phyloP scores from a whole-genome alignment of 2,797 vertebrate species.

The Petrocephalus schoutedeni region DNA sequence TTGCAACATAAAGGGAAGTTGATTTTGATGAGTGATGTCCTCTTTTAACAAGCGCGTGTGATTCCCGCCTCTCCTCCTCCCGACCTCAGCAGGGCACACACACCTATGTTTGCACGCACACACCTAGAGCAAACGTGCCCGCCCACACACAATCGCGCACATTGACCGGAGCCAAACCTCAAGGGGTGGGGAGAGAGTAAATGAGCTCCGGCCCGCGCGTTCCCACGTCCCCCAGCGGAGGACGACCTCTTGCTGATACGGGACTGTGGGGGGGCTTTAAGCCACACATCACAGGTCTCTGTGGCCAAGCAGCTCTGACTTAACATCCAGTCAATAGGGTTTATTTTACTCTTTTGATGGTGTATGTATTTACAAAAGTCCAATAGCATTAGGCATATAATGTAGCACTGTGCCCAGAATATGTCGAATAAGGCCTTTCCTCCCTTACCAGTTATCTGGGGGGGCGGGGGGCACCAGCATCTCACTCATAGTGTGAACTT shows the following conservation, averaged over 20 bases:
- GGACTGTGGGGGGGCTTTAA: slow-evolving; percentile 16
- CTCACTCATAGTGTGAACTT: neutral
- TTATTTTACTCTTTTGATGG: neutral
- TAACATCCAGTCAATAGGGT: slow-evolving; percentile 10
- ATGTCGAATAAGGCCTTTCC: neutral
- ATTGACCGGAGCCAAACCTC: neutral
- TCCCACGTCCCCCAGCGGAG: neutral
- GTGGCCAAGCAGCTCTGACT: slow-evolving; percentile 31
- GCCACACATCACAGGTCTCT: slow-evolving; percentile 26
- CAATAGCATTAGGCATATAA: neutral
- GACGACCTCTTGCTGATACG: neutral
- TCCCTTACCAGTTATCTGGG: neutral
- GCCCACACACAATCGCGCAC: neutral
- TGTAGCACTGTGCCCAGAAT: neutral
- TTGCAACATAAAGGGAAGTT: slow-evolving; percentile 52
- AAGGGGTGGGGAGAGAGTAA: neutral
- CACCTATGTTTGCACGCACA: slow-evolving; percentile 19
- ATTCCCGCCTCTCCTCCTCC: slow-evolving; percentile 23
- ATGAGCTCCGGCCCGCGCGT: neutral
- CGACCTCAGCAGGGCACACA: neutral
- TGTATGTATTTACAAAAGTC: neutral
- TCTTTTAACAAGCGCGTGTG: slow-evolving; percentile 56
- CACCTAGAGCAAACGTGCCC: neutral
- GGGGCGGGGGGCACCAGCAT: neutral
- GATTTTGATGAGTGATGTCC: slow-evolving; percentile 56